Evolutionary conservation across 2,113 vertebrate species (phyloP).

Genomic region (Brevimyrus niger): DNA sequence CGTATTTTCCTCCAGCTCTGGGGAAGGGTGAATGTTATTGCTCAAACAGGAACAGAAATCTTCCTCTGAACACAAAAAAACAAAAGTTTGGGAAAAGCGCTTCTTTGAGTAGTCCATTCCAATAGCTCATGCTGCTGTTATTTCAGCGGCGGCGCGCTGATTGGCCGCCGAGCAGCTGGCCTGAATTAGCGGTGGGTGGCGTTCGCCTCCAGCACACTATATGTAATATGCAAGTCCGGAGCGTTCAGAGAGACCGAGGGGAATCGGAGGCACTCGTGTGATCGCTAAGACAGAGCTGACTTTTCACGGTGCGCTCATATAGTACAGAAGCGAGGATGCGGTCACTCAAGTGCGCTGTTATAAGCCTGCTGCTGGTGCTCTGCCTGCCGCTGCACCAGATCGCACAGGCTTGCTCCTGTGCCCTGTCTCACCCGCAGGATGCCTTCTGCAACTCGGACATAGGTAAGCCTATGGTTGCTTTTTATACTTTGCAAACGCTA

Average conservation of each 20-base stretch:
- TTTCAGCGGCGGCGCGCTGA: conserved; percentile 39
- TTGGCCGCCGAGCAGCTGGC: conserved; percentile 41
- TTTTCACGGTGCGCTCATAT: background rate
- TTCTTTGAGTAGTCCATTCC: conserved; percentile 39
- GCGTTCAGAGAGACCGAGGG: conserved; percentile 22
- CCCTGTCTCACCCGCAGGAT: conserved; percentile 86
- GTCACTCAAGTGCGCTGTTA: conserved; percentile 51
- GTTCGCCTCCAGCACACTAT: conserved; percentile 40
- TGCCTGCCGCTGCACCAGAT: conserved; percentile 68
- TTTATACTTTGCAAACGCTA: background rate
- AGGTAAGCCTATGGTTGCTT: conserved; percentile 61
- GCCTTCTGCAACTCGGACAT: conserved; percentile 96
- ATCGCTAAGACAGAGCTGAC: background rate
- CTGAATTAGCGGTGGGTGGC: conserved; percentile 42
- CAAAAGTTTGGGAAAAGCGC: conserved; percentile 5
- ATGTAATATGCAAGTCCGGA: conserved; percentile 37
- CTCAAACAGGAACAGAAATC: conserved; percentile 8
- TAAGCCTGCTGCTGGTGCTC: conserved; percentile 64
- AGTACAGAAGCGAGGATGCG: conserved; percentile 57
- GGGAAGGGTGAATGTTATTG: background rate
- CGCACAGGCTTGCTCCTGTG: conserved; percentile 86
- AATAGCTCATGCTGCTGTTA: conserved; percentile 43
- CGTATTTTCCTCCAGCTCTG: conserved; percentile 10
- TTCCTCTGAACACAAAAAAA: background rate
- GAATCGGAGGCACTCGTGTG: background rate